phyloP scores from a whole-genome alignment of 2,113 vertebrate genomes.

The Myocastor coypus region DNA sequence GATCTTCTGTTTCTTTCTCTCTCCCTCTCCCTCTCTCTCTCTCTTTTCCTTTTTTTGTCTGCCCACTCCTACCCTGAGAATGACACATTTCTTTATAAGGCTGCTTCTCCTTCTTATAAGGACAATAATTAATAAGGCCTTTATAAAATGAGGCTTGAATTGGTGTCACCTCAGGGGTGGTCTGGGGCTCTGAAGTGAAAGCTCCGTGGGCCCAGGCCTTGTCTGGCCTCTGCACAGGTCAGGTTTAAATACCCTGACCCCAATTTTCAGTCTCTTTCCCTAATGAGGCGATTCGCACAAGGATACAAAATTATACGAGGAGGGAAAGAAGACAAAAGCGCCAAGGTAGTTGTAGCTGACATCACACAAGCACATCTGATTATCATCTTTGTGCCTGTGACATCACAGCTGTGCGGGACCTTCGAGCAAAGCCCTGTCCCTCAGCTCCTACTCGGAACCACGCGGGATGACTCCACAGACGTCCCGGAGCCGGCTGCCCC shows the following conservation, averaged over 20 bases:
- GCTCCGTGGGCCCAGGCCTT: constrained; percentile 93
- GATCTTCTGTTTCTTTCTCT: constrained; percentile 92
- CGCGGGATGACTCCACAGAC: constrained; percentile 86
- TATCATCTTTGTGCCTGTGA: constrained; percentile 87
- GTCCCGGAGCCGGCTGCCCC: constrained; percentile 79
- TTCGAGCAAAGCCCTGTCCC: constrained; percentile 74
- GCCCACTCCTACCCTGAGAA: constrained; percentile 93
- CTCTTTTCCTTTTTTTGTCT: constrained; percentile 87
- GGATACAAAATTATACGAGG: constrained; percentile 89
- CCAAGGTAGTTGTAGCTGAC: constrained; percentile 89
- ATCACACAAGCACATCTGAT: constrained; percentile 87
- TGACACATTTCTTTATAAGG: constrained; percentile 97
- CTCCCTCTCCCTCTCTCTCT: constrained; percentile 79
- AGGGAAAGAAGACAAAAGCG: constrained; percentile 86
- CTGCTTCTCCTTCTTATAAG: constrained; percentile 95
- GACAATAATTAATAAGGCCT: constrained; percentile 99
- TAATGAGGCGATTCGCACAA: constrained; percentile 96
- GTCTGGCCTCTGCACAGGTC: constrained; percentile 94
- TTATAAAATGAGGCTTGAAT: constrained; percentile 98
- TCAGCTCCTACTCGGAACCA: constrained; percentile 83
- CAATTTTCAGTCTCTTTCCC: constrained; percentile 96
- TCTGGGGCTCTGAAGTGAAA: constrained; percentile 94
- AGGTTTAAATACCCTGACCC: constrained; percentile 99
- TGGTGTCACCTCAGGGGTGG: constrained; percentile 96
- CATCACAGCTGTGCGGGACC: constrained; percentile 88